Conservation (phyloP, 2,113 vertebrate species). For the Tenrec ecaudatus region DNA sequence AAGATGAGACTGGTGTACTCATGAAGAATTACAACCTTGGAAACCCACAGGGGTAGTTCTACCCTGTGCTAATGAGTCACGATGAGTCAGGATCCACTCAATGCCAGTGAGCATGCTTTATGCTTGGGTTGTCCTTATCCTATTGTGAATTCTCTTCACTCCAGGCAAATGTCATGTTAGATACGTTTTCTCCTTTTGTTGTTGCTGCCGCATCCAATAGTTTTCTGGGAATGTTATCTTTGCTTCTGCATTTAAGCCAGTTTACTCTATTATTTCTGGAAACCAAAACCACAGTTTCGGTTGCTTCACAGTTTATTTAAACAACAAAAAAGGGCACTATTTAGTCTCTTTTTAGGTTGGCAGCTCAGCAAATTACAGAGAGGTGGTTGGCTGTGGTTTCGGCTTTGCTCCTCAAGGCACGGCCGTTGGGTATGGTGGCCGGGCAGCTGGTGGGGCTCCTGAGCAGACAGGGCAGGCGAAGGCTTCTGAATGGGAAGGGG, state of each 20-base stretch:
- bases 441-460: too few relatives aligned
- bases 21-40: too few relatives aligned
- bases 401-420: conserved; percentile 52
- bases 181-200: background rate
- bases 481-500: too few relatives aligned
- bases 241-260: conserved; percentile 38
- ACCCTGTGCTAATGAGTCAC: too few relatives aligned
- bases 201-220: background rate
- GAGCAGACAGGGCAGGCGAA: background rate
- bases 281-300: conserved; percentile 69
- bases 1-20: too few relatives aligned
- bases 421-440: conserved; percentile 27
- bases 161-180: background rate
- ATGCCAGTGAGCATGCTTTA: background rate
- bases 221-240: conserved; percentile 42
- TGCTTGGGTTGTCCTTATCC: background rate
- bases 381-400: conserved; percentile 67
- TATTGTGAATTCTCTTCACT: background rate
- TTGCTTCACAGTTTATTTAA: conserved; percentile 77
- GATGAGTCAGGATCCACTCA: background rate
- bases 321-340: conserved; percentile 47
- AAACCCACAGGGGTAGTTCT: too few relatives aligned
- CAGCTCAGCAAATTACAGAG: conserved; percentile 71
- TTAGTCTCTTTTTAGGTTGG: conserved; percentile 74
- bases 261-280: conserved; percentile 68